Conservation (phyloP, 2,888 invertebrate genomes). For the Lathronympha strigana region DNA sequence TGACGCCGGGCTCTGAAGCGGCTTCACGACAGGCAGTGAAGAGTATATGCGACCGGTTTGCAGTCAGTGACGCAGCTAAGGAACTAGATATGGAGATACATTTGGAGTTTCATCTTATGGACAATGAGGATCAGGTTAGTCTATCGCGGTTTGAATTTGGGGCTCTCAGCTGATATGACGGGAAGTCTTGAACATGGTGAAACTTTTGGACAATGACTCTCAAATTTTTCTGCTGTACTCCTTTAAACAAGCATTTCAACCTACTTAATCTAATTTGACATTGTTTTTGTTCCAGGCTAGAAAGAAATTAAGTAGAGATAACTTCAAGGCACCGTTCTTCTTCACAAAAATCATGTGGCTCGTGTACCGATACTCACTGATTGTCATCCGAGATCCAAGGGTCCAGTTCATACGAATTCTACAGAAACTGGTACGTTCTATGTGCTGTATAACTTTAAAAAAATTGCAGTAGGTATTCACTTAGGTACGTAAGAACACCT, state of each 20-base stretch:
- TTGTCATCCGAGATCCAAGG: conserved; percentile 91
- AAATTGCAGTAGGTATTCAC: no score
- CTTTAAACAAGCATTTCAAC: no score
- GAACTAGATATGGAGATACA: conserved; percentile 90
- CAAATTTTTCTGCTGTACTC: background rate
- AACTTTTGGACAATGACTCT: background rate
- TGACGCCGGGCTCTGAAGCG: conserved; percentile 90
- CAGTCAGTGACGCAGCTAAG: conserved; percentile 90
- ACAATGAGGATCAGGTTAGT: conserved; percentile 77
- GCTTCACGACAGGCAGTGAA: conserved; percentile 88
- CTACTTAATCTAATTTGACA: background rate
- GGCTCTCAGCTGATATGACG: no score
- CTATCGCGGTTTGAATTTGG: background rate
- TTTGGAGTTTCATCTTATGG: conserved; percentile 87
- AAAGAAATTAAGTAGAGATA: conserved; percentile 51
- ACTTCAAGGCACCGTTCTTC: conserved; percentile 86
- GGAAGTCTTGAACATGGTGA: background rate
- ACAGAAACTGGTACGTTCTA: conserved; percentile 90
- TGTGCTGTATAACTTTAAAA: no score
- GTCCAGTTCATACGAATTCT: conserved; percentile 90
- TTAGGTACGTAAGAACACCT: no score
- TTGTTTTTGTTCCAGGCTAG: conserved; percentile 52
- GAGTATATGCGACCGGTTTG: conserved; percentile 90
- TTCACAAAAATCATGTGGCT: conserved; percentile 90
- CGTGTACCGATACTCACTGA: conserved; percentile 89